Evolutionary conservation across 1,140 invertebrate genomes (phyloP), one percentile per base, ranked within the genome.

Genomic region (Trichomalopsis sarcophagae): DNA sequence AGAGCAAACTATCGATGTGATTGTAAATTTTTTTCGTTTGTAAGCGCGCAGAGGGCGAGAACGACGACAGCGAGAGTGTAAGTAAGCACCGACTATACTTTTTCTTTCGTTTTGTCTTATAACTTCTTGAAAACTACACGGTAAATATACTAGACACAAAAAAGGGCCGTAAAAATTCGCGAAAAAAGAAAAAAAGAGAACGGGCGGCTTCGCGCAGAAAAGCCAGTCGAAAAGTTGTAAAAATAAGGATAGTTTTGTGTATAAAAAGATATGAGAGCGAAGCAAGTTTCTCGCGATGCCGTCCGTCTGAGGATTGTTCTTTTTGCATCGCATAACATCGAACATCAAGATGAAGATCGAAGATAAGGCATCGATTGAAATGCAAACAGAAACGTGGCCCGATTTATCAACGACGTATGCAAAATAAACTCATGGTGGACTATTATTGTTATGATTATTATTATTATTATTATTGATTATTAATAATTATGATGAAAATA

Each of bases 11-110:
- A 85, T 81, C 36, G 71, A 85, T 75, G 84, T 85, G 84, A 85
- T 81, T 85, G 84, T 85, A 85, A 69, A 85, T 75, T 80, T 80
- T 86, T 36, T 86, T 83, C 78, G 68, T 79, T 86, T 86, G 50
- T 86, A 86, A 75, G 79, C 30, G 50, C 23, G 36, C 5, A 77
- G 71, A 47, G 81, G 68, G 77, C 69, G 76, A 80, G 80, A 82
- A 82, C 23, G 73, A 62, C 23, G 69, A 27, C 68, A 68, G 74
- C 30, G 3, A 78, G 73, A 69, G 75, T 82, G 81, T 27, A 44
- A n/a, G 69, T 27, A 44, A n/a, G 69, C 55, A 76, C 50, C 50
- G 7, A 74, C 27, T 75, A 27, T 76, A 76, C 13, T 4, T 55
- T 40, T 75, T 33, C 17, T 75, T 74, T 14, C 1, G 9, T 77